Evolutionary conservation across 2,888 invertebrate genomes (phyloP).

Genomic region (Lepidocyrtinus sp.): DNA sequence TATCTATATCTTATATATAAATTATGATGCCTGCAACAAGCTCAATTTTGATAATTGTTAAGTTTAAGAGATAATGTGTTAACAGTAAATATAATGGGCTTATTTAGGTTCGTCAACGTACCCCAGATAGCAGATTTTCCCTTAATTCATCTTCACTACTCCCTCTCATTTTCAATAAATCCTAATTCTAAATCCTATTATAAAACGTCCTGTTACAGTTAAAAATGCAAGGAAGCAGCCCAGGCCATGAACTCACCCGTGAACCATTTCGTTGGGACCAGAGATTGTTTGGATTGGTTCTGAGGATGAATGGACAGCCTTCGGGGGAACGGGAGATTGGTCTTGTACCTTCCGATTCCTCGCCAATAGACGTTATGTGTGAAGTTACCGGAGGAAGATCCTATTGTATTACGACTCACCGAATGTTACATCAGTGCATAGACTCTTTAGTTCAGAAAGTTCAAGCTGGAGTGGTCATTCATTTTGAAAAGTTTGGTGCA

Average conservation of each 20-base stretch:
- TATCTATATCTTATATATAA: no score
- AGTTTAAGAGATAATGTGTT: no score
- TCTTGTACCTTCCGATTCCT: slow-evolving; percentile 92
- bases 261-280: slow-evolving; percentile 99
- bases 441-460: slow-evolving; percentile 98
- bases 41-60: no score
- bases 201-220: slow-evolving; percentile 76
- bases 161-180: neutral
- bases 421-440: slow-evolving; percentile 95
- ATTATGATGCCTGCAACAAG: no score
- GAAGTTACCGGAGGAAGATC: slow-evolving; percentile 99
- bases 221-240: slow-evolving; percentile 93
- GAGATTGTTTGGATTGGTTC: slow-evolving; percentile 93
- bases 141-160: neutral
- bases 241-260: slow-evolving; percentile 95
- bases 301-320: slow-evolving; percentile 92
- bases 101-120: no score
- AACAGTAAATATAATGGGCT: no score
- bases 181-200: neutral
- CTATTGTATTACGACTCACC: slow-evolving; percentile 94
- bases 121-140: no score
- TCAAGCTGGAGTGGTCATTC: slow-evolving; percentile 97
- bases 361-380: slow-evolving; percentile 98
- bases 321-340: slow-evolving; percentile 89
- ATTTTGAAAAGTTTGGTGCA: slow-evolving; percentile 96